Evolutionary conservation across 2,888 invertebrate genomes (phyloP).

Genomic region (Chloroclysta siterata): DNA sequence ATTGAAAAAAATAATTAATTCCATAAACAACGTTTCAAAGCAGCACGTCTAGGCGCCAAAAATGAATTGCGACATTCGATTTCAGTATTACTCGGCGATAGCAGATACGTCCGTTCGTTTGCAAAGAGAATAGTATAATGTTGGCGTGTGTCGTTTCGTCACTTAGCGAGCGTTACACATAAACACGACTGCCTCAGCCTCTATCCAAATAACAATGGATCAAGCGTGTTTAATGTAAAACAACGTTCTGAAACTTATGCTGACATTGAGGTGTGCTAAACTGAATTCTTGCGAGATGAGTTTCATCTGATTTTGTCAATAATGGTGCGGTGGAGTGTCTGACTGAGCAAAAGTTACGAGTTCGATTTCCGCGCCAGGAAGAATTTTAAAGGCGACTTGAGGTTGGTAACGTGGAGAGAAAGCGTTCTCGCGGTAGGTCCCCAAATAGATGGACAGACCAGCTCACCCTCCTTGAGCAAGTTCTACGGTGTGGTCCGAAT

Average conservation of each 20-base stretch:
- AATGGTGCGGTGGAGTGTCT: background rate
- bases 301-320: background rate
- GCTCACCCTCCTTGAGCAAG: too few relatives aligned
- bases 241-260: background rate
- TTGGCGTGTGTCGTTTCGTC: conserved; percentile 30
- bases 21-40: background rate
- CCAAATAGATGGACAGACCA: too few relatives aligned
- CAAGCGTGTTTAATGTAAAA: conserved; percentile 18
- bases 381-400: too few relatives aligned
- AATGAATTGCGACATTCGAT: background rate
- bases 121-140: conserved; percentile 43
- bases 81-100: background rate
- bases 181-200: conserved; percentile 57
- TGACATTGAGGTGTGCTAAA: background rate
- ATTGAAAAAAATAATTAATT: too few relatives aligned
- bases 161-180: conserved; percentile 51
- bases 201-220: conserved; percentile 55
- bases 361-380: too few relatives aligned
- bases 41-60: background rate
- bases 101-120: conserved; percentile 32
- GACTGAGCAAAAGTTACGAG: background rate
- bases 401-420: too few relatives aligned
- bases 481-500: too few relatives aligned
- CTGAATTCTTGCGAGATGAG: conserved; percentile 13
- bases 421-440: too few relatives aligned